These are phyloP conservation scores for Coptotermes formosanus DNA, from an alignment of 1,140 invertebrate species.

Conservation along the genomic window DNA sequence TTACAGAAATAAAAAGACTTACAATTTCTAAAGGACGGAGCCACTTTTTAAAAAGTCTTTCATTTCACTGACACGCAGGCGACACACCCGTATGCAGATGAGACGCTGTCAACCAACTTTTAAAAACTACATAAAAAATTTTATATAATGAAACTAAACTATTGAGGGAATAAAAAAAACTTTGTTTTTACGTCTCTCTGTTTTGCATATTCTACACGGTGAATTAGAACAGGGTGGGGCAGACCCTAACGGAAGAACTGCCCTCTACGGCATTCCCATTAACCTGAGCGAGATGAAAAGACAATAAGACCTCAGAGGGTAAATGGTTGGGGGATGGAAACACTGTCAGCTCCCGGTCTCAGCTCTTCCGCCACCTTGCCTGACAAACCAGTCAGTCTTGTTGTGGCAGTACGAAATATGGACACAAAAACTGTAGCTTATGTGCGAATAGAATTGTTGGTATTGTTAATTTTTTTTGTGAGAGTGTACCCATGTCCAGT, in stretches of 20 bases:
- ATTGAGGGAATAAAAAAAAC: not conserved
- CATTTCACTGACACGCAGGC: not conserved
- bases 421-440: not conserved
- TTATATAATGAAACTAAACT: not conserved
- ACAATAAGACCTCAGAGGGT: not conserved
- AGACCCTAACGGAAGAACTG: not conserved
- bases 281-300: not conserved
- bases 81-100: not conserved
- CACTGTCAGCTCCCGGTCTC: not conserved
- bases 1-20: not conserved
- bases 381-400: not conserved
- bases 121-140: not conserved
- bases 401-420: not conserved
- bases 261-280: conserved; percentile 9
- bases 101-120: conserved; percentile 4
- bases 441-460: not conserved
- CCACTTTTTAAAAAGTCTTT: conserved; percentile 17
- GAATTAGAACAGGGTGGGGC: not conserved
- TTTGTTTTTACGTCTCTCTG: not conserved
- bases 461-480: conserved; percentile 1
- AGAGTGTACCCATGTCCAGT: not conserved
- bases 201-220: conserved; percentile 8
- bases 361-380: not conserved
- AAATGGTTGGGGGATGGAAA: not conserved
- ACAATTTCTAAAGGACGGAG: not conserved